Percentiles rank a stretch among this genome's conserved stretches.
These are phyloP conservation scores for Pelecanoides urinatrix DNA, from an alignment of 2,113 vertebrate species.

Conservation along the genomic window DNA sequence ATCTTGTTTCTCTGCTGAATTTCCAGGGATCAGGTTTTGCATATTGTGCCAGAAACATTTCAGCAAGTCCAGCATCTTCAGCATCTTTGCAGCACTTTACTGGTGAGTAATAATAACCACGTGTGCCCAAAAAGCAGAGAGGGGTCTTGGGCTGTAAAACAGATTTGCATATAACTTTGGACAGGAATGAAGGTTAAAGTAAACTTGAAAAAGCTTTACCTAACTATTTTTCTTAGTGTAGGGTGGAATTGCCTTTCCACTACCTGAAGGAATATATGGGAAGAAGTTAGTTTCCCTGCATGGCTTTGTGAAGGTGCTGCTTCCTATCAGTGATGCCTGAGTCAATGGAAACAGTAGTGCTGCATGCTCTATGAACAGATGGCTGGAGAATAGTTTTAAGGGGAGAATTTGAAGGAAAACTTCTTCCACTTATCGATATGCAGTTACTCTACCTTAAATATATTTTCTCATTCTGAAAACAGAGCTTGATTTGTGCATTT, in stretches of 20 bases:
- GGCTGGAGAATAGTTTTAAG: background rate
- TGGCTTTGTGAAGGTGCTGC: background rate
- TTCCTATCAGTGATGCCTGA: background rate
- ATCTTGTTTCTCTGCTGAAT: background rate
- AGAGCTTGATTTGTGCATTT: background rate
- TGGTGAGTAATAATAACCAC: conserved; percentile 2
- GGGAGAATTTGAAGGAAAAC: background rate
- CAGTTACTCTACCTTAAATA: background rate
- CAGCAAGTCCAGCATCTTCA: conserved; percentile 50
- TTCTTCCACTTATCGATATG: background rate
- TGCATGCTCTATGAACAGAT: background rate
- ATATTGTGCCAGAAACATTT: conserved; percentile 36
- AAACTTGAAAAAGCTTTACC: background rate
- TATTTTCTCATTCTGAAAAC: background rate
- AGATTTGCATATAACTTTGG: background rate
- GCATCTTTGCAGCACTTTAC: conserved; percentile 1
- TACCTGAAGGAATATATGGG: background rate
- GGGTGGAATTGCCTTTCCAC: background rate
- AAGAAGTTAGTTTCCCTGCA: background rate
- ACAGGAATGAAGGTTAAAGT: background rate
- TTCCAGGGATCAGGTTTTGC: conserved; percentile 51
- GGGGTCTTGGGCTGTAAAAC: background rate
- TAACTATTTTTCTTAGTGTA: background rate
- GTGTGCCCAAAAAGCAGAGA: background rate
- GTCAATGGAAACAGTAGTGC: background rate